phyloP scores from a whole-genome alignment of 2,113 vertebrate genomes.

The Numenius arquata region DNA sequence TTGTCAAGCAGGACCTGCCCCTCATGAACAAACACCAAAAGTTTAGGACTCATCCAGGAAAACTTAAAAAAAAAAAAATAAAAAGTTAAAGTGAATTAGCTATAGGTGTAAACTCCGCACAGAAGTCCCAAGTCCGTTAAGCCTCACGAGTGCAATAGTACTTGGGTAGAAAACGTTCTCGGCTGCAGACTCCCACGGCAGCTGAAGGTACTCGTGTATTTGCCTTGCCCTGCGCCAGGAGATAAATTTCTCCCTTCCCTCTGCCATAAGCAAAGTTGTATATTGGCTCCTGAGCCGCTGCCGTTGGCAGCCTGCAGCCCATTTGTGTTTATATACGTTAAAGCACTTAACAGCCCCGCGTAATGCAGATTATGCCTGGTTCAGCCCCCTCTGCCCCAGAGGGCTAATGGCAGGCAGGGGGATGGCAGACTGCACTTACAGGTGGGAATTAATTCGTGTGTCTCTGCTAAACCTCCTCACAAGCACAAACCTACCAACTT shows the following conservation, averaged over 20 bases:
- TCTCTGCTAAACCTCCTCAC: background rate
- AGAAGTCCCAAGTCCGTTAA: background rate
- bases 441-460: background rate
- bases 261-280: background rate
- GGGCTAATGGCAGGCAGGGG: rapidly evolving
- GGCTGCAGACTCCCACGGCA: background rate
- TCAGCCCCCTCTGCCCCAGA: background rate
- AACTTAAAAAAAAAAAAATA: background rate
- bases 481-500: background rate
- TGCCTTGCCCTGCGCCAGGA: background rate
- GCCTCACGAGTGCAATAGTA: background rate
- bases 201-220: rapidly evolving
- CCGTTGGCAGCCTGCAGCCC: background rate
- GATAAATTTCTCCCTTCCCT: background rate
- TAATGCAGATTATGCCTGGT: background rate
- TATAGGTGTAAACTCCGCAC: background rate
- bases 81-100: background rate
- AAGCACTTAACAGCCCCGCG: background rate
- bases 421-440: background rate
- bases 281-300: background rate
- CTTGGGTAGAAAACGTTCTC: background rate
- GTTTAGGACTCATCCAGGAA: background rate
- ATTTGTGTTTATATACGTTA: background rate
- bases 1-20: too few relatives aligned
- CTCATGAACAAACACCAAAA: background rate